Conservation (phyloP, 2,888 invertebrate genomes). For the Drosophila picticornis region DNA sequence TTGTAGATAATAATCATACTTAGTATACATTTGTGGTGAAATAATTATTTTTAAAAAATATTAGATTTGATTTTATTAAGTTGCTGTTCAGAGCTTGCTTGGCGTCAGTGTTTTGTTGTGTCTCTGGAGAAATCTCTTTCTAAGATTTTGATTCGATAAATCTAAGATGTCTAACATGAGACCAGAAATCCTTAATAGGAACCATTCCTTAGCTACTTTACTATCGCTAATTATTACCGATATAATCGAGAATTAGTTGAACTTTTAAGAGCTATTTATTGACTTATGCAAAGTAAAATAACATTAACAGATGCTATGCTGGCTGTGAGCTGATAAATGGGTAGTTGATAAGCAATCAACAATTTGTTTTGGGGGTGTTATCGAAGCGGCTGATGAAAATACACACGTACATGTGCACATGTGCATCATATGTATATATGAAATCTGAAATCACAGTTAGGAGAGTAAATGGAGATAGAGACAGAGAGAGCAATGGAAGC, state of each 20-base stretch:
- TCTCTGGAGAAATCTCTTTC: not conserved
- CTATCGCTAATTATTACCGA: not conserved
- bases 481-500: not conserved
- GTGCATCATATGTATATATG: constrained; percentile 9
- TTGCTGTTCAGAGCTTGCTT: not conserved
- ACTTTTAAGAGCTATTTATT: not conserved
- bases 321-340: not conserved
- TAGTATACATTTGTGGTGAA: not conserved
- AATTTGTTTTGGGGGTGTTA: constrained; percentile 17
- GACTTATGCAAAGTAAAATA: not conserved
- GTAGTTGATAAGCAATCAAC: constrained; percentile 9
- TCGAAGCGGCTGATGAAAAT: not conserved
- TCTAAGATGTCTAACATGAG: not conserved
- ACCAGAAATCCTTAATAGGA: not conserved
- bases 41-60: not conserved
- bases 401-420: not conserved
- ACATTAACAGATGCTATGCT: not conserved
- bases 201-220: not conserved
- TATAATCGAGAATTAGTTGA: not conserved
- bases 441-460: not conserved
- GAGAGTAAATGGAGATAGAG: not conserved
- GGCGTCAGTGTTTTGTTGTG: not conserved
- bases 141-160: not conserved
- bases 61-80: not conserved
- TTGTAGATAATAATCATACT: not conserved